Conservation (phyloP, 2,113 vertebrate species). For the Octodon degus region DNA sequence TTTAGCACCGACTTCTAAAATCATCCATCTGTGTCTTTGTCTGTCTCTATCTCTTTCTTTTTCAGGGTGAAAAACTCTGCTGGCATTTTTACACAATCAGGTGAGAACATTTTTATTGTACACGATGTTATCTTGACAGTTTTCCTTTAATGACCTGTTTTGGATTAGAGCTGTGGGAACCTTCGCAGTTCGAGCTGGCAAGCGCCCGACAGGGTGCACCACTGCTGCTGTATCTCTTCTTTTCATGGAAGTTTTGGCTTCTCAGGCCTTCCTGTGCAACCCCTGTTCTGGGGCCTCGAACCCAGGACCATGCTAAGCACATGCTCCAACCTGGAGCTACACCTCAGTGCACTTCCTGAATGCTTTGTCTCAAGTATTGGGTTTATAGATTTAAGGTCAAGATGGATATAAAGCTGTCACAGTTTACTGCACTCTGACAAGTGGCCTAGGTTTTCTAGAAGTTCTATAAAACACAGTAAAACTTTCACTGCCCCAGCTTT, state of each 20-base stretch:
- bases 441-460: background rate
- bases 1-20: background rate
- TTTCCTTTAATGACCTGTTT: slow-evolving; percentile 58
- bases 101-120: slow-evolving; percentile 51
- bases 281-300: no score
- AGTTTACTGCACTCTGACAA: background rate
- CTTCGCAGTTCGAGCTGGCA: background rate
- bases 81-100: slow-evolving; percentile 41
- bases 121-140: slow-evolving; percentile 37
- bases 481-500: background rate
- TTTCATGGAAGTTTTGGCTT: background rate
- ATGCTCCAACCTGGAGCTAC: background rate
- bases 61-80: background rate
- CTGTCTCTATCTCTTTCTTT: background rate
- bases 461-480: background rate
- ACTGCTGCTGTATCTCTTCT: background rate
- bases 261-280: background rate
- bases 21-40: background rate
- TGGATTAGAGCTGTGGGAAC: slow-evolving; percentile 34
- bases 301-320: no score
- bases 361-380: background rate
- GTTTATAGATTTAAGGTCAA: background rate
- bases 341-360: background rate
- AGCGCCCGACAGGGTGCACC: background rate
- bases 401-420: background rate